Evolutionary conservation across 2,797 vertebrate genomes (phyloP), one percentile per base, ranked within the genome.

Genomic region (Sebastes aleutianus): DNA sequence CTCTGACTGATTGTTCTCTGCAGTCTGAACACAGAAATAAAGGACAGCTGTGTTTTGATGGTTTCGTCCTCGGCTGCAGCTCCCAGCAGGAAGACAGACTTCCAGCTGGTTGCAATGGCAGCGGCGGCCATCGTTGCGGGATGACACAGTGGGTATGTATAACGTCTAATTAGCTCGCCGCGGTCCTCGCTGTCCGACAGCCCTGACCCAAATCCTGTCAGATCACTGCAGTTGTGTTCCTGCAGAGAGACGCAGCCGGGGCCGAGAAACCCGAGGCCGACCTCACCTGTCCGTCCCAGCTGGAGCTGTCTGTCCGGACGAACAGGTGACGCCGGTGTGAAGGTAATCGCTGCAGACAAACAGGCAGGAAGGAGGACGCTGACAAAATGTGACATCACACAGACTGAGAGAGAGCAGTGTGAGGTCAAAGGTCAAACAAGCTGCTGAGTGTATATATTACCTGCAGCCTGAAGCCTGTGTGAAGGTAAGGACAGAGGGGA

Each of bases 31-130:
- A 47, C 36, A 62, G 34, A 54, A 24, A 16, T 67, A 7, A 67
- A 70, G 8, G 32, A 59, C 58, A 77, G 70, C 47, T 69, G 34
- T 78, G 34, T 80, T 63, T 27, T 62, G 22, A 56, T 27, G 22
- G 13, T 27, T 76, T 56, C 39, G 43, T 66, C 31, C 16, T 43
- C 22, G 11, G 39, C 68, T 50, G 43, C 32, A 65, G 64, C 65
- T 82, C 59, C 8, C 74, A 85, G 80, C 76, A 58, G 61, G 54
- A 65, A 24, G 18, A 18, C 66, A 18, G 79, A 66, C 58, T 27
- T 80, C 73, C 70, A 76, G 71, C 63, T 57, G 81, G 77, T 83
- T 79, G 61, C 64, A 64, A 63, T 64, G 34, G 72, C 69, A 85
- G 75, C 80, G 34, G 54, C n/a, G 2, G 74, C 24, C 36, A 61